Evolutionary conservation across 1,140 invertebrate species (phyloP).

Genomic region (Triops longicaudatus): DNA sequence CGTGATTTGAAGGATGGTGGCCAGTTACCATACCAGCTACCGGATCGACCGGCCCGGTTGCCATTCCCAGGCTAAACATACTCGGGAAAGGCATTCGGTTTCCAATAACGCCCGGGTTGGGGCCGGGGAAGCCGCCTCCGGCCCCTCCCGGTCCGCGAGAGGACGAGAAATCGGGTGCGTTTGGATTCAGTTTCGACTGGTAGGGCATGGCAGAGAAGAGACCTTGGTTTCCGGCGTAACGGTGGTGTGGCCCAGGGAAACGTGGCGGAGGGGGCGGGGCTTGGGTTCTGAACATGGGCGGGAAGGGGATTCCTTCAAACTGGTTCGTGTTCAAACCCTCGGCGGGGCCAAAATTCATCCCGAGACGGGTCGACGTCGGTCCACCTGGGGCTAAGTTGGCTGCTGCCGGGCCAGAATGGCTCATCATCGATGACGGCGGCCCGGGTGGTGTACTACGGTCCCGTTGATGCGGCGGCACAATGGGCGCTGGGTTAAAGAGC

Average conservation of each 20-base stretch:
- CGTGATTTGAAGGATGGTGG: neutral
- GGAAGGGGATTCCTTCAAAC: conserved; percentile 19
- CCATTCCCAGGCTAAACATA: conserved; percentile 8
- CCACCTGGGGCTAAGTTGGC: conserved; percentile 27
- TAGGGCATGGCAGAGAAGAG: conserved; percentile 43
- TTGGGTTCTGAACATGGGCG: neutral
- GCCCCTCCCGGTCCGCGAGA: neutral
- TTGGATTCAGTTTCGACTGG: conserved; percentile 69
- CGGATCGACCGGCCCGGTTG: neutral
- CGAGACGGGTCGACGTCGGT: conserved; percentile 17
- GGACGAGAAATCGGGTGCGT: conserved; percentile 69
- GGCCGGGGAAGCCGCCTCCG: conserved; percentile 17
- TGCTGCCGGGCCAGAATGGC: neutral
- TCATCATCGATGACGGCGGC: conserved; percentile 16
- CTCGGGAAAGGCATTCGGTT: conserved; percentile 16
- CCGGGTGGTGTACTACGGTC: neutral
- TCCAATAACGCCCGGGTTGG: conserved; percentile 15
- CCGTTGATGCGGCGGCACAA: conserved; percentile 2
- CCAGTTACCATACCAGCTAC: neutral
- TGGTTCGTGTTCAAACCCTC: conserved; percentile 19
- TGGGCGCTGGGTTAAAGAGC: conserved; percentile 19
- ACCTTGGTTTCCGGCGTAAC: conserved; percentile 34
- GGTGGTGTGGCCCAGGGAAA: conserved; percentile 16
- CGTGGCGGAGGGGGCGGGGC: conserved; percentile 17
- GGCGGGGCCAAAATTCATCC: conserved; percentile 11